A percentile compares a stretch with the other conserved stretches of the same genome.
phyloP scores from a whole-genome alignment of 2,113 vertebrate genomes.

The Syngnathoides biaculeatus region DNA sequence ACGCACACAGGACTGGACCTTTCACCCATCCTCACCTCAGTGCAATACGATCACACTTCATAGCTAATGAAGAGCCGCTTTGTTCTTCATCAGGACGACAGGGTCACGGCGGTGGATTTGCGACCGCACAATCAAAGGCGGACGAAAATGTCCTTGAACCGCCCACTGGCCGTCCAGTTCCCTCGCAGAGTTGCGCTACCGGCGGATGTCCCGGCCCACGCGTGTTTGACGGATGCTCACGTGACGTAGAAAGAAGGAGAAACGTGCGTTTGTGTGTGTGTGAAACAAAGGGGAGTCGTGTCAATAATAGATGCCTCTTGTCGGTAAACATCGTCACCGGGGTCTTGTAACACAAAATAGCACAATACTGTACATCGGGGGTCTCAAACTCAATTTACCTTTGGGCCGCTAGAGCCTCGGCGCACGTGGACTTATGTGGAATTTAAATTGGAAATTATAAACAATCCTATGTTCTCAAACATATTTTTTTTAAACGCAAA shows the following conservation, averaged over 20 bases:
- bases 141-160: constrained; percentile 26
- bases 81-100: constrained; percentile 11
- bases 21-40: background rate
- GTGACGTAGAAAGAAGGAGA: background rate
- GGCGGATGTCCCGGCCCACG: background rate
- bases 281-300: background rate
- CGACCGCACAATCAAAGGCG: constrained; percentile 6
- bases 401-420: too few relatives aligned
- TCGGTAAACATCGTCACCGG: background rate
- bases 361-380: too few relatives aligned
- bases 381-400: too few relatives aligned
- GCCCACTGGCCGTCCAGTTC: constrained; percentile 7
- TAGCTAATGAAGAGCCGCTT: constrained; percentile 2
- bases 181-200: background rate
- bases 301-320: background rate
- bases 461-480: too few relatives aligned
- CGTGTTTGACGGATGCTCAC: background rate
- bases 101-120: constrained; percentile 9
- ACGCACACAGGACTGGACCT: background rate
- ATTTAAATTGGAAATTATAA: too few relatives aligned
- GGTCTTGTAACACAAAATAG: background rate
- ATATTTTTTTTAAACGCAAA: too few relatives aligned
- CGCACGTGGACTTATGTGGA: too few relatives aligned
- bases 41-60: constrained; percentile 7
- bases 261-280: background rate